Conservation (phyloP, 2,797 vertebrate species). For the Tenualosa thibaudeaui region DNA sequence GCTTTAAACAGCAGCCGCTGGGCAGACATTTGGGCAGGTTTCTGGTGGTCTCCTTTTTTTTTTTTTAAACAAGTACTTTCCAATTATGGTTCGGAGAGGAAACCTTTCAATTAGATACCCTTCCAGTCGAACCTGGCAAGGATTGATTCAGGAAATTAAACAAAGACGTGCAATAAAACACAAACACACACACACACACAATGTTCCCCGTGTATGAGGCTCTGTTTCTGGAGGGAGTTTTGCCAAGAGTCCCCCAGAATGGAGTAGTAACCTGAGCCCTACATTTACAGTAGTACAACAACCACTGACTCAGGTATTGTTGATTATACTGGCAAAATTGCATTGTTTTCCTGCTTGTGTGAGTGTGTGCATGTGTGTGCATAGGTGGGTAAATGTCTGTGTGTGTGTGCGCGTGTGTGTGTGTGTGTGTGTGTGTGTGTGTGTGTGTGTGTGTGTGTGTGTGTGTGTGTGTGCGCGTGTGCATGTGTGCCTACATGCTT, state of each 20-base stretch:
- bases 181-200: constrained; percentile 36
- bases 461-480: too few species aligned
- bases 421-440: too few species aligned
- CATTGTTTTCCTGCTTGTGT: background rate
- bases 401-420: too few species aligned
- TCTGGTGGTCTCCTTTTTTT: background rate
- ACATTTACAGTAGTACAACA: background rate
- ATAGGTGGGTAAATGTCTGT: background rate
- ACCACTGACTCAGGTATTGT: background rate
- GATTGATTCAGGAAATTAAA: constrained; percentile 29
- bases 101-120: background rate
- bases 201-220: background rate
- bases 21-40: background rate
- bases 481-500: background rate
- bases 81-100: constrained; percentile 11
- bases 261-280: background rate
- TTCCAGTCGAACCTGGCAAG: background rate
- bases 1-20: background rate
- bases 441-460: too few species aligned
- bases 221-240: too few species aligned
- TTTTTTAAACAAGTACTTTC: background rate
- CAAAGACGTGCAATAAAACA: background rate
- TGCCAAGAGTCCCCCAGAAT: background rate
- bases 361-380: background rate
- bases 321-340: background rate